These are phyloP conservation scores for Schizopygopsis pylzovi DNA, from an alignment of 2,797 vertebrate species.

Conservation along the genomic window DNA sequence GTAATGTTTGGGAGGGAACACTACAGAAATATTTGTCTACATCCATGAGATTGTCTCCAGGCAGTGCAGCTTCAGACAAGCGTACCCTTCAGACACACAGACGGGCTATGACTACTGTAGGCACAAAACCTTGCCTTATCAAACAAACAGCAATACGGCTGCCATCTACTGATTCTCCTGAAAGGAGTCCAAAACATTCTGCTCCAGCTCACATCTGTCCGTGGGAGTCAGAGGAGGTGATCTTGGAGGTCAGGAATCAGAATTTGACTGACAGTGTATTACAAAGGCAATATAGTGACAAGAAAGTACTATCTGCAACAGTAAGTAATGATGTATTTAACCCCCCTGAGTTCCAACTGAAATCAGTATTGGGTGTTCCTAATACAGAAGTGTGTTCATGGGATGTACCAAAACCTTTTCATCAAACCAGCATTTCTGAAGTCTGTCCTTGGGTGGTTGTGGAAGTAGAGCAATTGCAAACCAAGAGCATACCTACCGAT, in stretches of 20 bases:
- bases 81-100: conserved; percentile 64
- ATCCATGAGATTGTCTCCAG: conserved; percentile 62
- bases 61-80: conserved; percentile 65
- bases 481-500: conserved; percentile 61
- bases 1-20: conserved; percentile 21
- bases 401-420: conserved; percentile 67
- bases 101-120: conserved; percentile 70
- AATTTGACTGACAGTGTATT: conserved; percentile 69
- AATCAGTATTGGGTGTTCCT: conserved; percentile 61
- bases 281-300: conserved; percentile 69
- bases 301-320: conserved; percentile 69
- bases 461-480: conserved; percentile 62
- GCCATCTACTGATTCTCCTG: conserved; percentile 76
- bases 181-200: conserved; percentile 72
- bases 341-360: conserved; percentile 46
- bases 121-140: conserved; percentile 77
- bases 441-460: conserved; percentile 74
- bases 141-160: conserved; percentile 78
- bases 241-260: conserved; percentile 67
- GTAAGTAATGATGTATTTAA: conserved; percentile 70
- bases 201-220: conserved; percentile 68
- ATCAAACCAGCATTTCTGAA: conserved; percentile 65
- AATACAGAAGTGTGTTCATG: conserved; percentile 71
- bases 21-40: conserved; percentile 68
- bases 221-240: conserved; percentile 69